Percentiles rank a stretch among this genome's conserved stretches.
Conservation (phyloP, 2,888 invertebrate genomes). For the Orthonevra nobilis region DNA sequence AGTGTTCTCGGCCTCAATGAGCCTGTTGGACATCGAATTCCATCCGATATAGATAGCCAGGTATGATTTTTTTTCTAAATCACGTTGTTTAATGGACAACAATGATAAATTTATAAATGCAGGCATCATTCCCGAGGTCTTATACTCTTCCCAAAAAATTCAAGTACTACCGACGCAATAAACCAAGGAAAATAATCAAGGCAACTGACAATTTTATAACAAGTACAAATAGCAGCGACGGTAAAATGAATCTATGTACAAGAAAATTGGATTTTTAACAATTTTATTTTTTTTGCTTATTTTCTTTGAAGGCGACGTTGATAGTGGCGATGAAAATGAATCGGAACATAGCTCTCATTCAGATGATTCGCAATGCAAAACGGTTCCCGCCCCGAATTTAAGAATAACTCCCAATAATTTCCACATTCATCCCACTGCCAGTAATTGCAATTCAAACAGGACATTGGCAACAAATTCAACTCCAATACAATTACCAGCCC, state of each 20-base stretch:
- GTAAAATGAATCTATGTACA: conserved; percentile 78
- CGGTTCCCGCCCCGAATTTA: conserved; percentile 47
- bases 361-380: conserved; percentile 56
- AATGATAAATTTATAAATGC: conserved; percentile 71
- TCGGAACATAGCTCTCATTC: conserved; percentile 80
- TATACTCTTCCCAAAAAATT: conserved; percentile 93
- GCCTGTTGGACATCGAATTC: conserved; percentile 72
- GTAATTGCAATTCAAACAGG: conserved; percentile 54
- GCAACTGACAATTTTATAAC: conserved; percentile 86
- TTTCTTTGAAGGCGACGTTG: conserved; percentile 85
- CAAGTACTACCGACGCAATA: conserved; percentile 86
- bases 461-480: conserved; percentile 5
- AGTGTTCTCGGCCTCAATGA: conserved; percentile 71
- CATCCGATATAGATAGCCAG: conserved; percentile 89
- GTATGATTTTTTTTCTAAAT: conserved; percentile 77
- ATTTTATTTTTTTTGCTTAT: background rate
- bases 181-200: conserved; percentile 83
- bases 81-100: background rate
- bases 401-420: conserved; percentile 66
- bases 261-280: too few species aligned
- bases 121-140: conserved; percentile 90
- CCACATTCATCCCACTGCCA: conserved; percentile 63
- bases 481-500: conserved; percentile 20
- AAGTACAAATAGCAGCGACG: conserved; percentile 93
- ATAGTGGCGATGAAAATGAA: conserved; percentile 88